Percentiles rank a stretch among this genome's conserved stretches.
phyloP scores from a whole-genome alignment of 2,113 vertebrate species.

The Thamnaconus septentrionalis region DNA sequence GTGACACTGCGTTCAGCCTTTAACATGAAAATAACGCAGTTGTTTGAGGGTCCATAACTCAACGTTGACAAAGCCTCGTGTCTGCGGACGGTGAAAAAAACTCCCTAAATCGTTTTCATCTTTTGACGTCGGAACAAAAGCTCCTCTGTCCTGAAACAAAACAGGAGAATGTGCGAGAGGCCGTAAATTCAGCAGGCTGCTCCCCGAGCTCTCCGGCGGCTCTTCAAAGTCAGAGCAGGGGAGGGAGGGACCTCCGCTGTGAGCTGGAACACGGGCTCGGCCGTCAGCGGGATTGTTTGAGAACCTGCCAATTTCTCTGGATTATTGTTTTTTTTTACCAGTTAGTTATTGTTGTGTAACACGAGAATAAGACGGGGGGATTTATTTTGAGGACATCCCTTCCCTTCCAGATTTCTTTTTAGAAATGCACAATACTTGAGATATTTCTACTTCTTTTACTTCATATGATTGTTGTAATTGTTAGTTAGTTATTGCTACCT shows the following conservation, averaged over 20 bases:
- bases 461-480: too few species aligned
- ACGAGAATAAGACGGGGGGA: too few species aligned
- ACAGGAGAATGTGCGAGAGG: constrained; percentile 52
- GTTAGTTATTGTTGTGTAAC: too few species aligned
- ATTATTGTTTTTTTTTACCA: too few species aligned
- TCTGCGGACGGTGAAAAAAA: constrained; percentile 52
- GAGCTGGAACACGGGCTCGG: constrained; percentile 49
- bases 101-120: constrained; percentile 21
- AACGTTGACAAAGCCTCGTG: constrained; percentile 22
- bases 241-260: constrained; percentile 53
- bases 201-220: constrained; percentile 50
- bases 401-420: too few species aligned
- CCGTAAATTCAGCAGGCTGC: constrained; percentile 48
- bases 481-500: too few species aligned
- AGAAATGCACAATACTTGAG: constrained; percentile 2
- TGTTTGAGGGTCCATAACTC: constrained; percentile 7
- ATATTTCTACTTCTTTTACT: too few species aligned
- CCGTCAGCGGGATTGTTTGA: neutral
- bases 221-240: constrained; percentile 63
- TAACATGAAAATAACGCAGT: constrained; percentile 3
- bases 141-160: constrained; percentile 58
- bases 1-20: neutral
- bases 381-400: too few species aligned
- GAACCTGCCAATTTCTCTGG: too few species aligned
- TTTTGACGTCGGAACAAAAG: constrained; percentile 58